Evolutionary conservation across 2,113 vertebrate genomes (phyloP).

Genomic region (Eretmochelys imbricata): DNA sequence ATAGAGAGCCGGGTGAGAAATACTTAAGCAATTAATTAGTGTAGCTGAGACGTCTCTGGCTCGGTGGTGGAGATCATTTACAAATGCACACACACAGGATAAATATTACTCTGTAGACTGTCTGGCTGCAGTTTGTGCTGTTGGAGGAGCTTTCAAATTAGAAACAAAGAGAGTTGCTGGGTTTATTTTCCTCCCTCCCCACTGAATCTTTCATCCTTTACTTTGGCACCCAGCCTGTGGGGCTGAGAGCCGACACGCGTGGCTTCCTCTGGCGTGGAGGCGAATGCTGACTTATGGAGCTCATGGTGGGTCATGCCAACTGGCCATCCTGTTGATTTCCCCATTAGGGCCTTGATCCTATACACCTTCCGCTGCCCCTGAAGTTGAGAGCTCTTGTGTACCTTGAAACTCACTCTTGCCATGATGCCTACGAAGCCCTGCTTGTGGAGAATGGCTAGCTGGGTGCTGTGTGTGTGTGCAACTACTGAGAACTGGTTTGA

Average conservation of each 20-base stretch:
- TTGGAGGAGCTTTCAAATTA: not conserved
- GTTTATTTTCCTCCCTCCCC: not conserved
- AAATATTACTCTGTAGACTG: not conserved
- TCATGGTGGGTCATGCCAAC: not conserved
- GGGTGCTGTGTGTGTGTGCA: too few species aligned
- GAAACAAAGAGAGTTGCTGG: not conserved
- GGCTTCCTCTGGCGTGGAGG: not conserved
- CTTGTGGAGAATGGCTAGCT: not conserved
- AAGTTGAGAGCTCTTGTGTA: not conserved
- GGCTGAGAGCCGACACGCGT: not conserved
- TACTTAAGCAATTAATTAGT: slow-evolving; percentile 74
- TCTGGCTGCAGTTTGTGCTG: not conserved
- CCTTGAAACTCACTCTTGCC: not conserved
- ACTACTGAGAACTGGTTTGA: not conserved
- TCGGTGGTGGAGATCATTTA: slow-evolving; percentile 42
- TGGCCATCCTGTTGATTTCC: not conserved
- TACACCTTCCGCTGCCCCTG: not conserved
- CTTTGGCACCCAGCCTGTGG: not conserved
- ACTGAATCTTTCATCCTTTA: not conserved
- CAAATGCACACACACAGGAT: not conserved
- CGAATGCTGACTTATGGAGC: not conserved
- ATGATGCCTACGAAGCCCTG: not conserved
- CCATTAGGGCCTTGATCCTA: not conserved
- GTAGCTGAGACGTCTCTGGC: slow-evolving; percentile 52
- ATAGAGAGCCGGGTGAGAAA: slow-evolving; percentile 39